Evolutionary conservation across 1,140 invertebrate species (phyloP).

Genomic region (Zaprionus ornatus): DNA sequence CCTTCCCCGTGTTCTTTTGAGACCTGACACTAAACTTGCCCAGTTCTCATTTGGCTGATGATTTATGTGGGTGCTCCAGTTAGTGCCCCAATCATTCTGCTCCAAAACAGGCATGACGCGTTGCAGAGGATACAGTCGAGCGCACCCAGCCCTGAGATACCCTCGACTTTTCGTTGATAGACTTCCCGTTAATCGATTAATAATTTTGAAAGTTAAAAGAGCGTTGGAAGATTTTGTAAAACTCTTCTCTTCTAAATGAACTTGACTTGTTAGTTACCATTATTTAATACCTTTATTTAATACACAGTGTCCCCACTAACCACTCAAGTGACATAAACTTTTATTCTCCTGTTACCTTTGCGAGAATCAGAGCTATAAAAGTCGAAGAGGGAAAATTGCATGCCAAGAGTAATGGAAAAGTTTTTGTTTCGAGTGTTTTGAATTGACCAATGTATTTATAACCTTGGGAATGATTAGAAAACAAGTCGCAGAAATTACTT

Average conservation of each 20-base stretch:
- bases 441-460: conserved; percentile 2
- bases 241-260: neutral
- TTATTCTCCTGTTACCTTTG: neutral
- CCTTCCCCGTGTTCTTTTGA: too few relatives aligned
- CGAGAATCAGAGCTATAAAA: neutral
- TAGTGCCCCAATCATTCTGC: neutral
- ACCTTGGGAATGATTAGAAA: neutral
- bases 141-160: neutral
- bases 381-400: neutral
- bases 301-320: neutral
- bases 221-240: neutral
- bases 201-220: neutral
- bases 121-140: neutral
- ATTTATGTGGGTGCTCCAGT: conserved; percentile 1
- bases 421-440: neutral
- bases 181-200: neutral
- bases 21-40: neutral
- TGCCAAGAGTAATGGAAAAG: neutral
- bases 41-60: neutral
- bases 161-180: neutral
- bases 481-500: neutral
- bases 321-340: neutral
- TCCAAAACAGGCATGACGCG: neutral
- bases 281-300: too few relatives aligned
- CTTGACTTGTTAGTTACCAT: neutral